Conservation (phyloP, 2,888 invertebrate genomes). For the Orthosia incerta region DNA sequence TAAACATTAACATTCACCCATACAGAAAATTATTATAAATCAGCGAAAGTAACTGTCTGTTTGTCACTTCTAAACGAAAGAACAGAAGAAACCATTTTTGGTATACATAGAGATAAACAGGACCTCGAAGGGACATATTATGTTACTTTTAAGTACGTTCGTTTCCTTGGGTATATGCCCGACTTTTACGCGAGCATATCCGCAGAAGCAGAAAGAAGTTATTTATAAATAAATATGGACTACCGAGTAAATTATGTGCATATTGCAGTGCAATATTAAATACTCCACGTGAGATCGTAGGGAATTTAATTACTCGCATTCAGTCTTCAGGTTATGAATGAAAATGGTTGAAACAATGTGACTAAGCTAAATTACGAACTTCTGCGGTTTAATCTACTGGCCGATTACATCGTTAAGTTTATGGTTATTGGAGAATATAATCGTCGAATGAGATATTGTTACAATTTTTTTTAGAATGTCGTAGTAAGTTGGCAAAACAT, state of each 20-base stretch:
- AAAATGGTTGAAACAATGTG: slow-evolving; percentile 49
- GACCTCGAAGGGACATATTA: background rate
- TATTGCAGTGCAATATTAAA: slow-evolving; percentile 45
- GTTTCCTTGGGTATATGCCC: too few species aligned
- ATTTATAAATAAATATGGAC: slow-evolving; percentile 21
- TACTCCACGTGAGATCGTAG: slow-evolving; percentile 32
- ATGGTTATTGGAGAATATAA: background rate
- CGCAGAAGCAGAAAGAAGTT: background rate
- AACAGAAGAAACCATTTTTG: background rate
- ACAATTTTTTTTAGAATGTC: background rate
- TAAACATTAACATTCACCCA: slow-evolving; percentile 47
- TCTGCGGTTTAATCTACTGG: slow-evolving; percentile 11
- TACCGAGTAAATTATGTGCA: slow-evolving; percentile 21
- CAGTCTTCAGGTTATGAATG: slow-evolving; percentile 38
- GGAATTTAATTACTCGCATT: slow-evolving; percentile 56
- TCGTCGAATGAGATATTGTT: background rate
- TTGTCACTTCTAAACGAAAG: background rate
- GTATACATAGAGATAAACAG: background rate
- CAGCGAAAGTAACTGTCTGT: background rate
- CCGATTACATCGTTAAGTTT: slow-evolving; percentile 8
- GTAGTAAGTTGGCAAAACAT: background rate
- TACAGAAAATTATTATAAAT: background rate
- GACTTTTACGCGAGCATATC: background rate
- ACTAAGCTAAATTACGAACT: slow-evolving; percentile 22
- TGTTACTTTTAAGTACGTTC: too few species aligned